These are phyloP conservation scores for Desoria tigrina DNA, from an alignment of 2,888 invertebrate genomes.

Conservation along the genomic window DNA sequence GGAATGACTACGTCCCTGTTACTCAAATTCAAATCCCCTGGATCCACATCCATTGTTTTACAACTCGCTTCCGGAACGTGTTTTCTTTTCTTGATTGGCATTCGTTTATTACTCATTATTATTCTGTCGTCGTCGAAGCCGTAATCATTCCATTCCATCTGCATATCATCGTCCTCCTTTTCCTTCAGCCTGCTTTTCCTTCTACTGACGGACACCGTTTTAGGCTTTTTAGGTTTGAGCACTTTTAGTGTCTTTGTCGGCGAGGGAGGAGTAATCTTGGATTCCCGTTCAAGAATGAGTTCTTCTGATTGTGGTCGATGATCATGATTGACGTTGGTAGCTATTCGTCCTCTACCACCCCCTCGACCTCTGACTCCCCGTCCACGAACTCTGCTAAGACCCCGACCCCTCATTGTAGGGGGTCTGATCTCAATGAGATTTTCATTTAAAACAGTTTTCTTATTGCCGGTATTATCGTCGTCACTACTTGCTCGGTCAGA, in stretches of 20 bases:
- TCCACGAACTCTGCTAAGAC: slow-evolving; percentile 14
- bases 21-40: background rate
- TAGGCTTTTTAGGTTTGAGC: slow-evolving; percentile 30
- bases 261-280: slow-evolving; percentile 16
- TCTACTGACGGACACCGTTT: slow-evolving; percentile 35
- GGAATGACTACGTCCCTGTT: too few species aligned
- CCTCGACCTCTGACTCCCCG: slow-evolving; percentile 23
- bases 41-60: background rate
- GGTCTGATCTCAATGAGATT: slow-evolving; percentile 31
- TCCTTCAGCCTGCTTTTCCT: slow-evolving; percentile 47
- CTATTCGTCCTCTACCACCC: background rate
- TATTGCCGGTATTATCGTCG: background rate
- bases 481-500: background rate
- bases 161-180: slow-evolving; percentile 39
- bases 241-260: slow-evolving; percentile 23
- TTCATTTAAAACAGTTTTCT: background rate
- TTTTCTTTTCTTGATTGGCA: slow-evolving; percentile 8
- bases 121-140: slow-evolving; percentile 10
- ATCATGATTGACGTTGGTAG: background rate
- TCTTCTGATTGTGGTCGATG: background rate
- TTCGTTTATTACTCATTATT: slow-evolving; percentile 13
- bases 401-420: slow-evolving; percentile 22
- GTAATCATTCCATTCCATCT: slow-evolving; percentile 15
- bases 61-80: background rate
- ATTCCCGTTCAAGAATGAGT: background rate